phyloP scores from a whole-genome alignment of 2,888 invertebrate genomes.

The Caenorhabditis panamensis region DNA sequence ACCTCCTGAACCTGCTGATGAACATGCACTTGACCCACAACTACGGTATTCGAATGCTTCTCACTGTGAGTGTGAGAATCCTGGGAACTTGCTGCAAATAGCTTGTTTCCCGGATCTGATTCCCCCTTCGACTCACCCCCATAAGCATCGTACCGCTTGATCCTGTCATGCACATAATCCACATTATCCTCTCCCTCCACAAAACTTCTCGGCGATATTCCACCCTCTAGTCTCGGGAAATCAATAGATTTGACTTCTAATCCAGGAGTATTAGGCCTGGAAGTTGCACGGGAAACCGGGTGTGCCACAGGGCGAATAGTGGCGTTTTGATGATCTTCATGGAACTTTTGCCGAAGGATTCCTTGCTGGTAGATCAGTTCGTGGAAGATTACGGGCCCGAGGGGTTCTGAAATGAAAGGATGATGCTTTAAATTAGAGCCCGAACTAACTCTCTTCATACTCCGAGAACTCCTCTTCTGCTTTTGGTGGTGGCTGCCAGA shows the following conservation, averaged over 20 bases:
- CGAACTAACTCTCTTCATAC: slow-evolving; percentile 39
- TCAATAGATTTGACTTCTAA: slow-evolving; percentile 40
- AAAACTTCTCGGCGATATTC: neutral
- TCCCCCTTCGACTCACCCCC: slow-evolving; percentile 17
- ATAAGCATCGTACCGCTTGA: slow-evolving; percentile 56
- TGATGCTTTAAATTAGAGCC: neutral
- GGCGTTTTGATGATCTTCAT: slow-evolving; percentile 33
- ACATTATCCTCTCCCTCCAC: slow-evolving; percentile 21
- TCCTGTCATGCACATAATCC: slow-evolving; percentile 47
- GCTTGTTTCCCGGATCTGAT: too few relatives aligned
- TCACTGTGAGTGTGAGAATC: slow-evolving; percentile 38
- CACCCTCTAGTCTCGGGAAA: slow-evolving; percentile 40
- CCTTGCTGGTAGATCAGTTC: slow-evolving; percentile 55
- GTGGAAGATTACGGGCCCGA: slow-evolving; percentile 57
- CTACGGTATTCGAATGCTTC: slow-evolving; percentile 36
- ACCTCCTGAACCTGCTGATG: too few relatives aligned
- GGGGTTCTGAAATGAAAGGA: slow-evolving; percentile 30
- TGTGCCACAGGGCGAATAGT: slow-evolving; percentile 40
- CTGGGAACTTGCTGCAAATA: slow-evolving; percentile 23
- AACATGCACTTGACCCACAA: too few relatives aligned
- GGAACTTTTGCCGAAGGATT: slow-evolving; percentile 33
- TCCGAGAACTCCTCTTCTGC: slow-evolving; percentile 17
- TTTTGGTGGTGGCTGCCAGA: slow-evolving; percentile 55
- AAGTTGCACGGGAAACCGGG: slow-evolving; percentile 50
- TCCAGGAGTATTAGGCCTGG: slow-evolving; percentile 49